These are phyloP conservation scores for Lepas anatifera DNA, from an alignment of 2,888 invertebrate species.

Conservation along the genomic window DNA sequence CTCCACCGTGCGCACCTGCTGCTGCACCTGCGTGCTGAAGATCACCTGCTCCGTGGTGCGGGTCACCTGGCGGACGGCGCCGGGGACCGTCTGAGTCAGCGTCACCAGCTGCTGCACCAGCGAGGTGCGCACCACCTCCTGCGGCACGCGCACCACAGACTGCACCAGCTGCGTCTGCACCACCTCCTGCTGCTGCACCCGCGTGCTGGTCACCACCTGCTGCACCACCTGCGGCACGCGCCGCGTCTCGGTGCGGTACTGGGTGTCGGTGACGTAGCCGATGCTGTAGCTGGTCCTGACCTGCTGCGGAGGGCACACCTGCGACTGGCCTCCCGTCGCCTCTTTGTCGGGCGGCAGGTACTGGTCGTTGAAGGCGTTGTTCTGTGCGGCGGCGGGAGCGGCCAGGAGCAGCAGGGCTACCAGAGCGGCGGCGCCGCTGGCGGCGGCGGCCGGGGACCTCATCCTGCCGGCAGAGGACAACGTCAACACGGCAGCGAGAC, in stretches of 20 bases:
- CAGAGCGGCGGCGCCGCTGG: no score
- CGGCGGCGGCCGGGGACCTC: no score
- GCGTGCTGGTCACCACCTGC: constrained; percentile 17
- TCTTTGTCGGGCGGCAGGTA: no score
- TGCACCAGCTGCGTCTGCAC: constrained; percentile 12
- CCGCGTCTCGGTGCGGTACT: constrained; percentile 16
- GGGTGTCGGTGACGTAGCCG: constrained; percentile 14
- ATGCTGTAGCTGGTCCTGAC: constrained; percentile 17
- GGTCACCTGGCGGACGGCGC: neutral
- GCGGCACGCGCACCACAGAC: neutral
- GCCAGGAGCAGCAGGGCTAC: neutral
- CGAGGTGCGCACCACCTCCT: neutral
- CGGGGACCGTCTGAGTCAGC: neutral
- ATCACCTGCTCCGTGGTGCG: neutral
- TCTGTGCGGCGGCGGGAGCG: neutral
- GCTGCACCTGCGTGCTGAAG: neutral
- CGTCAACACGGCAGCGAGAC: no score
- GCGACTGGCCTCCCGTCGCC: neutral
- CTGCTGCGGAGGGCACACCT: neutral
- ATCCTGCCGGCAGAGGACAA: no score
- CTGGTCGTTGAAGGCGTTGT: neutral
- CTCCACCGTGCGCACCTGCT: neutral
- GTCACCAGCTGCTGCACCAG: neutral
- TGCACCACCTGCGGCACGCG: constrained; percentile 14
- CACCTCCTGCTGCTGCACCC: constrained; percentile 18